Conservation (phyloP, 2,797 vertebrate genomes). For the Hybognathus amarus region DNA sequence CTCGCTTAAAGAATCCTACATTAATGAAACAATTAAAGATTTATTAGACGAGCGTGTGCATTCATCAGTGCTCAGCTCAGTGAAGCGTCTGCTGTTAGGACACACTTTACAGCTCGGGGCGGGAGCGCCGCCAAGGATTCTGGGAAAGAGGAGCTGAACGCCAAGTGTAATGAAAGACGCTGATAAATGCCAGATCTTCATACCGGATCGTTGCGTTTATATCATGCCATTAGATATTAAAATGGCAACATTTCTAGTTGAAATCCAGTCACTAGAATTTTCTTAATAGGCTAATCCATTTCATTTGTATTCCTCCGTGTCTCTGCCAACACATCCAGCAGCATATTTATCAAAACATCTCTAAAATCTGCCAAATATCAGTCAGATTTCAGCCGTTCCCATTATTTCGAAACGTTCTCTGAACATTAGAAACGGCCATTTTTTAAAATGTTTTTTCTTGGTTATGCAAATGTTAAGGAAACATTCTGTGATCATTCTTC, state of each 20-base stretch:
- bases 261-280: background rate
- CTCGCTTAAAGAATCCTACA: background rate
- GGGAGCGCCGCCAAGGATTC: constrained; percentile 2
- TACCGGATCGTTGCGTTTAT: background rate
- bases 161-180: background rate
- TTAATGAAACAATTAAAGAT: background rate
- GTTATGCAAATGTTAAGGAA: too few relatives aligned
- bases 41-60: background rate
- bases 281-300: background rate
- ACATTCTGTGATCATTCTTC: too few relatives aligned
- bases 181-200: background rate
- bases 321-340: too few relatives aligned
- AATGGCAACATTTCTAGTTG: background rate
- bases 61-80: background rate
- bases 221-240: background rate
- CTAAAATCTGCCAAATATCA: background rate
- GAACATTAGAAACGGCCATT: too few relatives aligned
- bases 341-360: background rate
- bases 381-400: background rate
- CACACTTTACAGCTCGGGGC: background rate
- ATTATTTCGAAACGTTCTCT: too few relatives aligned
- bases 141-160: background rate
- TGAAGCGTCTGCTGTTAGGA: background rate
- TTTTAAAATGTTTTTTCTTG: too few relatives aligned
- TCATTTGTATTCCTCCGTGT: background rate